phyloP scores from a whole-genome alignment of 2,888 invertebrate genomes.

The Ariolimax columbianus region DNA sequence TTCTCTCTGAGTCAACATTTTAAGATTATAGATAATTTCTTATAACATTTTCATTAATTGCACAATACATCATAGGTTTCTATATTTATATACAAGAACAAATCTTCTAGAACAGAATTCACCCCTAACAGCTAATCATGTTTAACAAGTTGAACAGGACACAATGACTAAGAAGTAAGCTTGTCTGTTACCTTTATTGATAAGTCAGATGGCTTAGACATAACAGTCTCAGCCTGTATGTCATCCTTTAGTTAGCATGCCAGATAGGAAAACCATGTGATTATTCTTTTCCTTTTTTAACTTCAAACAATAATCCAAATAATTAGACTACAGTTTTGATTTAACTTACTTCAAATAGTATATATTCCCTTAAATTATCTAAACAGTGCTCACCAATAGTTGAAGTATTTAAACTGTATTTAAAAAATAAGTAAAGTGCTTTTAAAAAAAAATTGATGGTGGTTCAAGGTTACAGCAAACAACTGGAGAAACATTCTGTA shows the following conservation, averaged over 20 bases:
- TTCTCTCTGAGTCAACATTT: too few species aligned
- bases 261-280: conserved; percentile 2
- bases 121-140: too few species aligned
- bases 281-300: background rate
- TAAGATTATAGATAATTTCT: too few species aligned
- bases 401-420: background rate
- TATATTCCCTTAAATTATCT: background rate
- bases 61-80: too few species aligned
- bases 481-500: background rate
- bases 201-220: background rate
- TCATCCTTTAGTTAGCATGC: conserved; percentile 39
- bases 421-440: background rate
- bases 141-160: too few species aligned
- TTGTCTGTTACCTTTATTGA: conserved; percentile 12
- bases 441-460: background rate
- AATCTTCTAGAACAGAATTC: too few species aligned
- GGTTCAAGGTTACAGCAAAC: background rate
- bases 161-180: background rate
- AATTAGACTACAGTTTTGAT: background rate
- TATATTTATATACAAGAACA: too few species aligned
- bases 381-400: background rate
- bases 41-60: too few species aligned
- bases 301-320: background rate
- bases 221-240: background rate
- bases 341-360: background rate